Evolutionary conservation across 2,797 vertebrate species (phyloP), one percentile per base, ranked within the genome.

Genomic region (Sebastes diaconus): DNA sequence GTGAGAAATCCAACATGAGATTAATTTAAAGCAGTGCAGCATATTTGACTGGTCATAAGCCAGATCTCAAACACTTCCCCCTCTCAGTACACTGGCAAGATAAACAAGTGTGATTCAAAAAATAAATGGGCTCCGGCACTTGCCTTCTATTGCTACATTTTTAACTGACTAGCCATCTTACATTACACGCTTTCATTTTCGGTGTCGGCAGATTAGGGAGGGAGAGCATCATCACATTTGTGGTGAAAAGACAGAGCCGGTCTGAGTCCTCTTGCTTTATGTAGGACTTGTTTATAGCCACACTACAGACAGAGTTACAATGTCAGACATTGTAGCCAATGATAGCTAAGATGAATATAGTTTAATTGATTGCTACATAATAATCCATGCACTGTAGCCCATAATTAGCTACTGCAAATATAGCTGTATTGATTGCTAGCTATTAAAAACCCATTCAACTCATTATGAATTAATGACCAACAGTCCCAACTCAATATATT

Each of bases 31-130:
- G 83, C 77, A 46, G 61, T 4, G 77, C 39, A 46, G 69, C 72
- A 59, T 24, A 69, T 80, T 80, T 79, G 77, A 74, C 18, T 72
- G 77, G 84, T 84, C 87, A 81, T 39, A 66, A 73, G 59, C 79
- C 42, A 64, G 61, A 73, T 39, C 74, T 73, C 67, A 24, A 46
- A 55, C 25, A 50, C 68, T 8, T 9, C 32, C 42, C 22, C n/a
- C 27, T 50, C 66, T 67, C 68, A 57, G 66, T 64, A 59, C 73
- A 58, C 12, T 57, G 58, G 32, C 58, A 61, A 59, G 58, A 81
- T 61, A 81, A 87, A 81, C 77, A 87, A 71, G 75, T 14, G 61
- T 83, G 82, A 86, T 90, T 86, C 72, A 55, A 68, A 71, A 30
- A 84, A 84, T 59, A 65, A 84, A 87, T 29, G 22, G 54, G 30